These are phyloP conservation scores for Drosophila melanocephala DNA, from an alignment of 2,888 invertebrate species.

Conservation along the genomic window DNA sequence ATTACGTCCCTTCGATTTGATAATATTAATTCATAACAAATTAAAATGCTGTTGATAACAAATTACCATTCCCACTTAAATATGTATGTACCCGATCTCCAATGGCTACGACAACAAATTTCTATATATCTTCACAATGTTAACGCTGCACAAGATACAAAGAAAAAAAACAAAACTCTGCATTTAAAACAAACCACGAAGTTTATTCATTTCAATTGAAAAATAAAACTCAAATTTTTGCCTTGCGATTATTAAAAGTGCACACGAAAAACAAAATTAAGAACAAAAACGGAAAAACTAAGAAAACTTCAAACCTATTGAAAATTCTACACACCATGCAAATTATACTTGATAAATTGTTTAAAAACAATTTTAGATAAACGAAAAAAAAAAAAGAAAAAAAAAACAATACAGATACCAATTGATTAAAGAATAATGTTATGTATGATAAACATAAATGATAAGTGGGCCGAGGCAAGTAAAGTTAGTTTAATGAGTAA, in stretches of 20 bases:
- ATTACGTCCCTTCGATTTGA: conserved; percentile 74
- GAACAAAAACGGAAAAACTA: conserved; percentile 11
- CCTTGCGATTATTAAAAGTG: conserved; percentile 58
- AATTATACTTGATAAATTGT: conserved; percentile 47
- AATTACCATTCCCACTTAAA: conserved; percentile 63
- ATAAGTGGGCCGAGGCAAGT: conserved; percentile 59
- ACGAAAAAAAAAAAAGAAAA: conserved; percentile 21
- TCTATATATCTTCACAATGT: conserved; percentile 72
- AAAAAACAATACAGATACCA: conserved; percentile 39
- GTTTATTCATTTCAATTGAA: conserved; percentile 63
- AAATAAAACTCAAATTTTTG: conserved; percentile 50
- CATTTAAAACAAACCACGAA: conserved; percentile 73
- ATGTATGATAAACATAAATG: conserved; percentile 72
- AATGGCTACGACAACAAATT: conserved; percentile 50
- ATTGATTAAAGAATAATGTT: conserved; percentile 61
- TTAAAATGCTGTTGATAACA: conserved; percentile 69
- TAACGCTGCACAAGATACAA: conserved; percentile 80
- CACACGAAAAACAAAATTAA: conserved; percentile 16
- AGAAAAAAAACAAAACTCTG: conserved; percentile 62
- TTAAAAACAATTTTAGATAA: conserved; percentile 51
- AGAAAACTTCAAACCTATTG: conserved; percentile 28
- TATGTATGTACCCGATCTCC: conserved; percentile 57
- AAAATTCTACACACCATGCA: conserved; percentile 44
- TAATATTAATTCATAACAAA: conserved; percentile 45
- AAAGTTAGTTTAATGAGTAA: conserved; percentile 73